Conservation (phyloP, 2,797 vertebrate genomes). For the Melanotaenia pygmaea region DNA sequence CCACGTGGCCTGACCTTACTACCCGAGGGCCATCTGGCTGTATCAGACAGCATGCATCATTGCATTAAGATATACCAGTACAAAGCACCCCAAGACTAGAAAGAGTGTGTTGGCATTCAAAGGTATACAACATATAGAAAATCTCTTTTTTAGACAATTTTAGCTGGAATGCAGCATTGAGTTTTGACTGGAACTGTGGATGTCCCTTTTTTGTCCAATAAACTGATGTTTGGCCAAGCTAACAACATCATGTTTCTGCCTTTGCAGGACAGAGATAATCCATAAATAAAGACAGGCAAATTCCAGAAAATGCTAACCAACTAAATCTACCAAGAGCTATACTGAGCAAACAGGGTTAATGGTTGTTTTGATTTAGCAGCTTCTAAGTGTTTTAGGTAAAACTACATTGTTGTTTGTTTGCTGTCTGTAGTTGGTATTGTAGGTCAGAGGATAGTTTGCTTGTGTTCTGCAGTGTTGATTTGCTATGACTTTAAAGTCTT, state of each 20-base stretch:
- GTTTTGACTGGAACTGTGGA: not conserved
- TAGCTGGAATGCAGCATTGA: no score
- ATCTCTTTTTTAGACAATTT: not conserved
- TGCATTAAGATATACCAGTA: constrained; percentile 86
- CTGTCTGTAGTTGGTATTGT: no score
- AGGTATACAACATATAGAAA: not conserved
- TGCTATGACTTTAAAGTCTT: no score
- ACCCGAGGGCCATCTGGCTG: constrained; percentile 79
- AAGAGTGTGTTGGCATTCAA: not conserved
- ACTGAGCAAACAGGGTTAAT: no score
- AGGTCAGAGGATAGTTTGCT: no score
- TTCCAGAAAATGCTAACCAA: no score
- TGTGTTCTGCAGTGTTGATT: no score
- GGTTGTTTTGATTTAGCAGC: no score
- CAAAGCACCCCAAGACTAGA: constrained; percentile 60
- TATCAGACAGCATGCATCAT: constrained; percentile 88
- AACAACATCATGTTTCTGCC: not conserved
- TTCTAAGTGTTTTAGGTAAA: no score
- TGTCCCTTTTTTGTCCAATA: not conserved
- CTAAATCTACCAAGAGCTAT: no score
- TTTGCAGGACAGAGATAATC: not conserved
- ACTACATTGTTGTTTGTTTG: no score
- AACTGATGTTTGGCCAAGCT: not conserved
- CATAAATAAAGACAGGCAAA: no score
- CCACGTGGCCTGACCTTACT: constrained; percentile 83